A percentile compares a stretch with the other conserved stretches of the same genome.
Evolutionary conservation across 2,797 vertebrate genomes (phyloP).

Genomic region (Mionectes olivaceus): DNA sequence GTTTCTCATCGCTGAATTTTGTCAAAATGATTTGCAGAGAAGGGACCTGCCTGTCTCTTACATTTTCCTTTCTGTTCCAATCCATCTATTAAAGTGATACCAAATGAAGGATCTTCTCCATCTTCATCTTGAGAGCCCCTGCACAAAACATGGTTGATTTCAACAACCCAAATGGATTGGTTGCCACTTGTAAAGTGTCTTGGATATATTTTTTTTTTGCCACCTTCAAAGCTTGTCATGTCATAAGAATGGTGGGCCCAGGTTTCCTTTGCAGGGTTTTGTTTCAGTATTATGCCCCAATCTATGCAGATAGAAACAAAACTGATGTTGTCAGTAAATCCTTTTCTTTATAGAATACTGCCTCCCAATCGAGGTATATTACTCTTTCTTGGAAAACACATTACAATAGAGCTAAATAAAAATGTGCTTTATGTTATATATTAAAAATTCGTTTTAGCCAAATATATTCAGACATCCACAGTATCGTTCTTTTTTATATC

Average conservation of each 20-base stretch:
- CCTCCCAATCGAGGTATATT: background rate
- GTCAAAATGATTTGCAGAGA: constrained; percentile 10
- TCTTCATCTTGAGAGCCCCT: background rate
- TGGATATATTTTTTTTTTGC: background rate
- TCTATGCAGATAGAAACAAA: background rate
- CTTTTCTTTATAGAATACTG: background rate
- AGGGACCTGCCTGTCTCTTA: background rate
- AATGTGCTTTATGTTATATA: background rate
- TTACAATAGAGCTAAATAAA: background rate
- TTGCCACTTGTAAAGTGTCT: background rate
- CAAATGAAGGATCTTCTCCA: background rate
- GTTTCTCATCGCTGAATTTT: background rate
- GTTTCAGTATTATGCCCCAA: background rate
- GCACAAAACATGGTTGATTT: background rate
- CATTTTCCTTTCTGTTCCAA: background rate
- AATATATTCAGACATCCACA: background rate
- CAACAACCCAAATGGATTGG: background rate
- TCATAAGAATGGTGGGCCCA: background rate
- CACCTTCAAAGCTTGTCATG: background rate
- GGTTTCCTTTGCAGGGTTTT: background rate
- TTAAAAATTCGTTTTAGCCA: background rate
- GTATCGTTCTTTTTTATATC: background rate
- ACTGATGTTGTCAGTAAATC: background rate
- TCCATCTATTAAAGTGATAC: background rate
- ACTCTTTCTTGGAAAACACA: background rate